A percentile compares a stretch with the other conserved stretches of the same genome.
Conservation (phyloP, 2,888 invertebrate species). For the Cheiracanthium punctorium region DNA sequence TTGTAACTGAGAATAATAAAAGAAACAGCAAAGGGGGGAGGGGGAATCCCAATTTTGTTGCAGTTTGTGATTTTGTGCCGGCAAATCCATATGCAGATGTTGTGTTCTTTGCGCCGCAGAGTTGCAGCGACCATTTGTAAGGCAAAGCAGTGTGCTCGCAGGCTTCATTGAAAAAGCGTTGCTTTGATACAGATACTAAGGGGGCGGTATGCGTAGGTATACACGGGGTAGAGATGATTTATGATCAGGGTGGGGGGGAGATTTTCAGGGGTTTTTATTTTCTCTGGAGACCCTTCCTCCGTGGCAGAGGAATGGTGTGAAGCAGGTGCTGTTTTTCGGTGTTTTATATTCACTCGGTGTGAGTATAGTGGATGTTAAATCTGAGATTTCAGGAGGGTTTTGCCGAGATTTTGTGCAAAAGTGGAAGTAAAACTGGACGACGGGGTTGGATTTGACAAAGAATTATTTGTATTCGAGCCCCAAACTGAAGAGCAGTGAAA, state of each 20-base stretch:
- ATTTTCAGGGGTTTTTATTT: slow-evolving; percentile 48
- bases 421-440: not conserved
- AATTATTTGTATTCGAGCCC: not conserved
- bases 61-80: not conserved
- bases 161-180: slow-evolving; percentile 54
- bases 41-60: not conserved
- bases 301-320: slow-evolving; percentile 31
- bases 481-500: no score
- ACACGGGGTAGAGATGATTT: slow-evolving; percentile 56
- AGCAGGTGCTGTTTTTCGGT: slow-evolving; percentile 45
- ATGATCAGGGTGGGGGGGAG: slow-evolving; percentile 41
- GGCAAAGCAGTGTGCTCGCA: not conserved
- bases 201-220: slow-evolving; percentile 29
- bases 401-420: not conserved
- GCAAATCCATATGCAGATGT: slow-evolving; percentile 13
- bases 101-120: not conserved
- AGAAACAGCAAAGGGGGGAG: not conserved
- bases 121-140: slow-evolving; percentile 47
- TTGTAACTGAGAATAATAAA: no score
- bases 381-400: not conserved
- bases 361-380: slow-evolving; percentile 1
- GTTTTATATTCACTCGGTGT: slow-evolving; percentile 21
- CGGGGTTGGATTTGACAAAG: not conserved
- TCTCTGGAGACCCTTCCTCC: slow-evolving; percentile 49
- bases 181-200: slow-evolving; percentile 42